Base-by-base conservation (phyloP, 2,888 invertebrate genomes). In the Nycteola revayana region DNA sequence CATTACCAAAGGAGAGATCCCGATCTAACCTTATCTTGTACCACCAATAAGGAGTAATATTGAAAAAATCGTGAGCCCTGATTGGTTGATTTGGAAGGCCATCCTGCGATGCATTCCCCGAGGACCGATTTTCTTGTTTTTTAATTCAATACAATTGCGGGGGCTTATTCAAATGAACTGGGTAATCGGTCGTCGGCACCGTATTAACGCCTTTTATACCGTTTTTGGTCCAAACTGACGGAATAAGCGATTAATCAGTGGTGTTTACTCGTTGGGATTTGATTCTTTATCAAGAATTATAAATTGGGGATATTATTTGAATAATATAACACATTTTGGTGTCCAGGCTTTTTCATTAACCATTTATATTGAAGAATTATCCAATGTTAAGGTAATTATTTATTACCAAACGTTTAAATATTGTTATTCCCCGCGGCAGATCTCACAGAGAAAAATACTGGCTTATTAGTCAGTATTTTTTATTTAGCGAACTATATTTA, bases 101-200 rank as follows among this genome's bases (percentile, higher is more conserved):
- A 49, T 58, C 50, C 42, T 50, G 38, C 42, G 40, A 43, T 36
- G 49, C 47, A 51, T 52, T 51, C 46, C 37, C 42, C 26, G 10
- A 8, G 24, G 37, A 30, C 14, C 31, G 27, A 47, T 46, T 63
- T 56, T 46, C 49, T 60, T 60, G 56, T 56, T 57, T 65, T 66
- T 63, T 59, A 46, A 61, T 63, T 62, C 55, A 56, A 52, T 59
- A 57, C 61, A 66, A 72, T 74, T 67, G 68, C 62, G 49, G 64
- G 59, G 67, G 68, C 60, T 76, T 79, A 79, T 76, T 74, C 66
- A 75, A 79, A 79, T 77, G 67, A 66, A 63, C 37, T 36, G 29
- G 49, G 60, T 70, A 75, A 78, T 76, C 77, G 73, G 73, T 66
- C 74, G 65, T 50, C 62, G 72, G 60, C 72, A 66, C 62, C 50